These are phyloP conservation scores for Malurus leucopterus DNA, from an alignment of 2,797 vertebrate genomes.

Conservation along the genomic window DNA sequence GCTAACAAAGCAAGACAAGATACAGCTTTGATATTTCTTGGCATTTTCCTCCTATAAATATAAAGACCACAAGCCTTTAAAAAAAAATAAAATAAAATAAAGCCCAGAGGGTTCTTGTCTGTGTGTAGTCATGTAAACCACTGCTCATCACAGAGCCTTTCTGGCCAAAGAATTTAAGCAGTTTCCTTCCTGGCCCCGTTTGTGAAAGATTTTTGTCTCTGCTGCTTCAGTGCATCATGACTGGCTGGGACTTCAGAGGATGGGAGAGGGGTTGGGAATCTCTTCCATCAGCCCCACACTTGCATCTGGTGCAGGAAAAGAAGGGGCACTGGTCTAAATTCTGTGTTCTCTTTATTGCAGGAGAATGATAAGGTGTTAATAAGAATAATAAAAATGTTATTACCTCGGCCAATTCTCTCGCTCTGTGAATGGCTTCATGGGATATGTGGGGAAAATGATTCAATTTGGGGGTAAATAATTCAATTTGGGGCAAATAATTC, in stretches of 20 bases:
- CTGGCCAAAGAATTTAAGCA: constrained; percentile 33
- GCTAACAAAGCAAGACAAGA: constrained; percentile 28
- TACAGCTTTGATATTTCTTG: constrained; percentile 38
- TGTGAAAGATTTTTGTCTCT: constrained; percentile 17
- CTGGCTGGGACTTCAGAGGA: neutral
- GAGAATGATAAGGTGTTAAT: no score
- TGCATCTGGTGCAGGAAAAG: neutral
- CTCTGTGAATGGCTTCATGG: neutral
- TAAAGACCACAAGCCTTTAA: neutral
- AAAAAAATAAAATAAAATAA: neutral
- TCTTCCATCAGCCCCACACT: neutral
- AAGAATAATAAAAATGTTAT: neutral
- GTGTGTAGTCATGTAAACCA: constrained; percentile 29
- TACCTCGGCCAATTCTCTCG: neutral
- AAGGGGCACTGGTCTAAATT: neutral
- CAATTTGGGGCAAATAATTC: no score
- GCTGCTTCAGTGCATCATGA: neutral
- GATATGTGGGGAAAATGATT: neutral
- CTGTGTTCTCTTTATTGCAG: neutral
- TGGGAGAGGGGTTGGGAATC: neutral
- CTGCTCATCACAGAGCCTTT: constrained; percentile 22
- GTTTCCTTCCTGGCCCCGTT: constrained; percentile 31
- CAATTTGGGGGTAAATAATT: neutral
- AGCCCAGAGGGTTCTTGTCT: constrained; percentile 30
- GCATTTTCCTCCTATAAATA: constrained; percentile 13